Base-by-base conservation (phyloP, 2,888 invertebrate genomes). In the Theristus sp. region DNA sequence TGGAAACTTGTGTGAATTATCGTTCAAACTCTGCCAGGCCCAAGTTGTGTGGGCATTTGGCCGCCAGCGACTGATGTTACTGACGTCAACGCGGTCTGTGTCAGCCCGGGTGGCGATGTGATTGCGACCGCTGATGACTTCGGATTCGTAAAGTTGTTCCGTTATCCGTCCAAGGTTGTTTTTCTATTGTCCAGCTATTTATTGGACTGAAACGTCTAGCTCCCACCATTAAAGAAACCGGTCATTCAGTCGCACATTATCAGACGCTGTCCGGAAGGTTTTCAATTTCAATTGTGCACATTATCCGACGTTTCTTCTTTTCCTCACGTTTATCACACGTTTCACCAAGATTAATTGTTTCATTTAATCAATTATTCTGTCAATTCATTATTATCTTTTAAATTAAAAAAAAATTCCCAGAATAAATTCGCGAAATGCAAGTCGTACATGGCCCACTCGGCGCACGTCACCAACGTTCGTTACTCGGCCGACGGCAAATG, bases 51-150 rank as follows among this genome's bases (percentile, higher is more conserved):
- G 62, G 76, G 77, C 20, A 70, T 77, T 38, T 77, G 77, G 77
- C 75, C 76, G 30, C 73, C 75, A n/a, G 71, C 71, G 58, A 71
- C 72, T 68, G 76, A 77, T 66, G 70, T 77, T 49, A 77, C 76
- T 2, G 77, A 77, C 64, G 72, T 77, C 25, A 77, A 77, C 65
- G 74, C 74, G 20, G 64, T 74, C 6, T 70, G 71, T 63, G 67
- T 75, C 28, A 69, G 73, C 2, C 65, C 65, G 56, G 73, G 73
- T 62, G 68, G 67, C 56, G 66, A 67, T 58, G 63, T 76, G 20
- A 66, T 77, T 49, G 77, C 75, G 10, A 75, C 75, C 29, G 77
- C 69, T 2, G 77, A 77, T 67, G 76, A 76, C 64, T 75, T 75
- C 67, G 77, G 77, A 46, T 73, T 74, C 64, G 73, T 77, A n/a